Base-by-base conservation (phyloP, 2,797 vertebrate species). In the Prionace glauca region DNA sequence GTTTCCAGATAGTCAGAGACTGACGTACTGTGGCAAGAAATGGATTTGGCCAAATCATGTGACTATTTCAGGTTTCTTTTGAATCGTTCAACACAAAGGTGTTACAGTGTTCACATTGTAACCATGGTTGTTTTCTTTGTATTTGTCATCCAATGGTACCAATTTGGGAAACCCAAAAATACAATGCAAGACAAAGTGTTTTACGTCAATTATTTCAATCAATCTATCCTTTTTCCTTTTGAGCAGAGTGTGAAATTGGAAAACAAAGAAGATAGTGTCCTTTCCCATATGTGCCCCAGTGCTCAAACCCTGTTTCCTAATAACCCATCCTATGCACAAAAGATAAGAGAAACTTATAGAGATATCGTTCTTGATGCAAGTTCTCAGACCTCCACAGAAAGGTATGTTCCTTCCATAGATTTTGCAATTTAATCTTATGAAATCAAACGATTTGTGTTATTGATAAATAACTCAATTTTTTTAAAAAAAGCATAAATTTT, bases 241-340 rank as follows among this genome's bases (percentile, higher is more conserved):
- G 22, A 56, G 0, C 26, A 90, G 87, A 90, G 56, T 62, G 56
- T 32, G 87, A 26, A 90, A 29, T 90, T 90, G 87, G 56, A 90
- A 90, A 90, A 18, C 26, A 56, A 90, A n/a, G 97, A 97, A 50
- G 97, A 98, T 22, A 97, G 98, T 96, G 96, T 97, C 96, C 98
- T 98, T 96, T 97, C 98, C 94, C 96, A 98, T 96, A 97, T 98
- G 72, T 98, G 98, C 96, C 98, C 98, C 96, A 98, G 98, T 96
- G 96, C 97, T 18, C 98, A 98, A 96, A 98, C 97, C 0, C 96
- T 98, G 95, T 98, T 98, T 95, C 98, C 98, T 91, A 98, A 98
- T 97, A 98, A 98, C 96, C 98, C 98, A 0, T 97, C 97, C 32
- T 98, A 98, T 96, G 98, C 98, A 96, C 98, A 98, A 97, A 98